Conservation (phyloP, 2,888 invertebrate genomes). For the Aspidiotus destructor region DNA sequence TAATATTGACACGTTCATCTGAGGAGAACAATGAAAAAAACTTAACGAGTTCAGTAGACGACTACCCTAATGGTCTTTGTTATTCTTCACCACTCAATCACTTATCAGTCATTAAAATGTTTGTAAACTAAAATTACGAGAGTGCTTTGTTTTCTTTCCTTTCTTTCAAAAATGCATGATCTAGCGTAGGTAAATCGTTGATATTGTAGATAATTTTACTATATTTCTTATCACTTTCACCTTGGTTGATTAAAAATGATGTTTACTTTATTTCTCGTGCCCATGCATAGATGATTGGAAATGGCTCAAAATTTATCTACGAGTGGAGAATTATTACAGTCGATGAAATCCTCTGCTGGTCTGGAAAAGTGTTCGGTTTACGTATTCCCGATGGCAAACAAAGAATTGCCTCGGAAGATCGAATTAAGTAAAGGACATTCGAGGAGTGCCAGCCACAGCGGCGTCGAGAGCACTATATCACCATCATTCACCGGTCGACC, state of each 20-base stretch:
- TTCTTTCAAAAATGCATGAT: constrained; percentile 5
- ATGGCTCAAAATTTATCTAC: constrained; percentile 26
- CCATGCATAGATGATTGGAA: constrained; percentile 16
- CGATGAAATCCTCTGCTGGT: constrained; percentile 29
- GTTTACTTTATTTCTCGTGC: too few relatives aligned
- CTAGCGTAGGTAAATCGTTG: neutral
- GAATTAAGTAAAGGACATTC: constrained; percentile 49
- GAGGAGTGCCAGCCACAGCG: constrained; percentile 78
- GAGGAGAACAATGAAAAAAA: too few relatives aligned
- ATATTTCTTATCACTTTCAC: too few relatives aligned
- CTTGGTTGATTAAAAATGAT: too few relatives aligned
- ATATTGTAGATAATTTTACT: too few relatives aligned
- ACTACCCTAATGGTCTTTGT: too few relatives aligned
- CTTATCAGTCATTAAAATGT: too few relatives aligned
- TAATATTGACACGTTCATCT: too few relatives aligned
- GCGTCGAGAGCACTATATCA: constrained; percentile 45
- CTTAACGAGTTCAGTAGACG: too few relatives aligned
- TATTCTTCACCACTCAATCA: too few relatives aligned
- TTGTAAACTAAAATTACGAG: too few relatives aligned
- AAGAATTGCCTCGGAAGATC: constrained; percentile 27
- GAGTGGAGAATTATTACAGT: constrained; percentile 31
- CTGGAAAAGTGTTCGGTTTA: constrained; percentile 31
- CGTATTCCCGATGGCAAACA: constrained; percentile 28
- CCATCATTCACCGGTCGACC: constrained; percentile 50
- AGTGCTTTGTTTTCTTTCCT: too few relatives aligned